A percentile compares a stretch with the other conserved stretches of the same genome.
These are phyloP conservation scores for Melinaea marsaeus DNA, from an alignment of 2,888 invertebrate genomes.

Conservation along the genomic window DNA sequence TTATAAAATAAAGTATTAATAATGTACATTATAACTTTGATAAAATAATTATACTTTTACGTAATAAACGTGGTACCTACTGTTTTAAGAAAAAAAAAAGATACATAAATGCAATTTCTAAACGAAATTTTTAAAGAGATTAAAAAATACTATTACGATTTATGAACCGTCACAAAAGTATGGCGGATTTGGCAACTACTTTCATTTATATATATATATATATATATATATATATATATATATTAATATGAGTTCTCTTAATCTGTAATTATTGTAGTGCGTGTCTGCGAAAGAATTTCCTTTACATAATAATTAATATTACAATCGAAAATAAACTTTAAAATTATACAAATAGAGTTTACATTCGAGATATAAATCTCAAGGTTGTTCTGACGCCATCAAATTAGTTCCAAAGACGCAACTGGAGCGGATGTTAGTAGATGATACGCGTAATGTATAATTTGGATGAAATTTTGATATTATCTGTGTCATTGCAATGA, in stretches of 20 bases:
- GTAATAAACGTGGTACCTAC: no score
- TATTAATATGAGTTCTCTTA: no score
- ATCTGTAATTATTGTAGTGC: slow-evolving; percentile 15
- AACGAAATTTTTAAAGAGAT: no score
- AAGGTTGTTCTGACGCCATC: slow-evolving; percentile 46
- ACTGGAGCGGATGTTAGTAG: slow-evolving; percentile 53
- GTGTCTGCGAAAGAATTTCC: slow-evolving; percentile 25
- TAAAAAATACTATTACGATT: no score
- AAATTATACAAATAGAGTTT: not conserved
- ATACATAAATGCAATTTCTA: no score
- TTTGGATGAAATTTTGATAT: slow-evolving; percentile 15
- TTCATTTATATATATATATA: slow-evolving; percentile 11
- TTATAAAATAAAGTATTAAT: no score
- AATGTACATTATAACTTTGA: no score
- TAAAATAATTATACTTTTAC: no score
- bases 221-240: no score
- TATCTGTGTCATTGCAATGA: not conserved
- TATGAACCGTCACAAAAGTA: not conserved
- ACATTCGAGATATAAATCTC: slow-evolving; percentile 18
- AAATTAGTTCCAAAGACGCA: slow-evolving; percentile 58
- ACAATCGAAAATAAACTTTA: slow-evolving; percentile 25
- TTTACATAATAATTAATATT: slow-evolving; percentile 18
- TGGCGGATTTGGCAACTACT: not conserved
- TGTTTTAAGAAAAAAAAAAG: no score
- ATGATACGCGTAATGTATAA: slow-evolving; percentile 40